These are phyloP conservation scores for Hemiprocne comata DNA, from an alignment of 2,113 vertebrate genomes.

Conservation along the genomic window DNA sequence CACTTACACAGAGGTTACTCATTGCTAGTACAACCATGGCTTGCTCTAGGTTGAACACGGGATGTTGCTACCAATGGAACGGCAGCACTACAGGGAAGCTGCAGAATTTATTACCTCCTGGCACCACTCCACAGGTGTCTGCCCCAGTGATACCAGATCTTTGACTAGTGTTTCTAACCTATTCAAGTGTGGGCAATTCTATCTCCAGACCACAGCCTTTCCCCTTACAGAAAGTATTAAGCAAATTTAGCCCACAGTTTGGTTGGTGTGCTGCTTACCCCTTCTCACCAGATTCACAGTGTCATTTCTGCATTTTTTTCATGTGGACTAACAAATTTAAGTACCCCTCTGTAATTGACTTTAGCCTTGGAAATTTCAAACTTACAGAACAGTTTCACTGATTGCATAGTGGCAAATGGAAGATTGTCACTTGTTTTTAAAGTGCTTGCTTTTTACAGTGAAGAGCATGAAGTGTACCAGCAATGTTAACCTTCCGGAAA, in stretches of 20 bases:
- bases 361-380: neutral
- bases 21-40: neutral
- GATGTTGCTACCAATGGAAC: neutral
- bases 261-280: neutral
- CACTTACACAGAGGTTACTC: neutral
- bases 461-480: constrained; percentile 49
- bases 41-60: neutral
- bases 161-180: neutral
- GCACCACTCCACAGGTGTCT: neutral
- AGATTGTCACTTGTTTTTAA: constrained; percentile 60
- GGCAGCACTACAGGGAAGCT: neutral
- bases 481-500: constrained; percentile 54
- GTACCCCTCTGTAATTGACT: neutral
- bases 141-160: neutral
- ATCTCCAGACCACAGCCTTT: neutral
- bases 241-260: neutral
- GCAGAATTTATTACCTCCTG: neutral
- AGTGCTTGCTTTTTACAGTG: constrained; percentile 53
- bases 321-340: neutral
- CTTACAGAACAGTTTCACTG: neutral
- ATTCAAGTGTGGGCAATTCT: neutral
- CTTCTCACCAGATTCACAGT: neutral
- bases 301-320: neutral
- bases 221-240: neutral
- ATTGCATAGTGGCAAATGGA: constrained; percentile 37